Evolutionary conservation across 2,797 vertebrate species (phyloP).

Genomic region (Acropternis orthonyx): DNA sequence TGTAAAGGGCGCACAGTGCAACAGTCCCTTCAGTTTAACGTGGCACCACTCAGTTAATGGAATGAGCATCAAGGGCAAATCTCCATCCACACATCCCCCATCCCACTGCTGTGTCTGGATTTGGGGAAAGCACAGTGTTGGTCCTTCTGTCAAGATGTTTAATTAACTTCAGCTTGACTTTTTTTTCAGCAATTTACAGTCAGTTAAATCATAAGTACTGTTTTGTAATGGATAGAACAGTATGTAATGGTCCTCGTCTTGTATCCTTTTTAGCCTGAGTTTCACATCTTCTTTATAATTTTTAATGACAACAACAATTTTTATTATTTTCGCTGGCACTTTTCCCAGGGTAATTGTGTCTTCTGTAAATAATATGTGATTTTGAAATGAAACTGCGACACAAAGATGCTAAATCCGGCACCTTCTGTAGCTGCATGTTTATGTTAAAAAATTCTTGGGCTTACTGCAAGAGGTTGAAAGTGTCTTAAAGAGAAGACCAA

Average conservation of each 20-base stretch:
- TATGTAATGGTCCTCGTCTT: neutral
- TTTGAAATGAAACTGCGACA: neutral
- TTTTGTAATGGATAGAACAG: neutral
- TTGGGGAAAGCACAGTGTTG: neutral
- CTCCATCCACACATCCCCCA: neutral
- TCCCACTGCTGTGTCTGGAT: neutral
- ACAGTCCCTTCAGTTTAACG: neutral
- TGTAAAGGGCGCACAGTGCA: neutral
- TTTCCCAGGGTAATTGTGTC: neutral
- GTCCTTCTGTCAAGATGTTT: neutral
- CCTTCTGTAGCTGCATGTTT: neutral
- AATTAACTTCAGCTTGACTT: slow-evolving; percentile 9
- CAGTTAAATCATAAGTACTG: slow-evolving; percentile 16
- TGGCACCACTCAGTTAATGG: neutral
- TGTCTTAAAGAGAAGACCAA: neutral
- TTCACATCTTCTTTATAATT: slow-evolving; percentile 30
- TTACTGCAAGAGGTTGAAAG: neutral
- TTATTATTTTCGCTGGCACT: slow-evolving; percentile 11
- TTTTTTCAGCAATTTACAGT: neutral
- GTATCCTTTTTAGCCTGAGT: neutral
- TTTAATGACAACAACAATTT: slow-evolving; percentile 29
- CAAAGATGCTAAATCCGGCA: neutral
- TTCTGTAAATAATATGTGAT: slow-evolving; percentile 1
- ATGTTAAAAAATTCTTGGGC: neutral
- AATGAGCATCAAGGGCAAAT: neutral